Evolutionary conservation across 1,140 invertebrate genomes (phyloP).

Genomic region (Monomorium pharaonis): DNA sequence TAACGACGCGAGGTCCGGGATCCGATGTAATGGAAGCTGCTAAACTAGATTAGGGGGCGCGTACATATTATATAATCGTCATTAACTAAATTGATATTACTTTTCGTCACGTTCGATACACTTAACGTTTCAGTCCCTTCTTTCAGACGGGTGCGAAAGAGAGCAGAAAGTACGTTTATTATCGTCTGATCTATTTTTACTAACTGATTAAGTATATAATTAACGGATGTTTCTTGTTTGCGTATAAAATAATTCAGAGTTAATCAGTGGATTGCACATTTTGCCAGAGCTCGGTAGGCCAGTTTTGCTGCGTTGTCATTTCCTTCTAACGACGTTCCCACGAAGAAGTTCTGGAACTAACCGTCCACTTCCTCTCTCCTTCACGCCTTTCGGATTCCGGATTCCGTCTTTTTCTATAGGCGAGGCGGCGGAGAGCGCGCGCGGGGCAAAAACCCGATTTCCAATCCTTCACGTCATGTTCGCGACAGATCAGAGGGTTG

Average conservation of each 20-base stretch:
- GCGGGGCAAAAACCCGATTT: conserved; percentile 33
- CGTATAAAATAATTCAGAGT: not conserved
- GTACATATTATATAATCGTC: not conserved
- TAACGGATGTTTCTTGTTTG: not conserved
- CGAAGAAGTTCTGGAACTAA: conserved; percentile 37
- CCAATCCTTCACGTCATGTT: conserved; percentile 25
- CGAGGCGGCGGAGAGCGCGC: not conserved
- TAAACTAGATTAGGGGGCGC: not conserved
- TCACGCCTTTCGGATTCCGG: conserved; percentile 17
- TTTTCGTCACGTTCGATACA: not conserved
- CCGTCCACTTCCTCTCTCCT: conserved; percentile 19
- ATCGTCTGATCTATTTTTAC: not conserved
- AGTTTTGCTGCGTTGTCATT: conserved; percentile 46
- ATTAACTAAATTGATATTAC: conserved; percentile 28
- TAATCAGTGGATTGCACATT: conserved; percentile 17
- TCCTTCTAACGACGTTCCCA: conserved; percentile 47
- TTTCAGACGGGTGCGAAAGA: not conserved
- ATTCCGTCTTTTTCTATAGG: conserved; percentile 8
- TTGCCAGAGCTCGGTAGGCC: not conserved
- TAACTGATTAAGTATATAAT: not conserved
- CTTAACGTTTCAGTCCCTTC: not conserved
- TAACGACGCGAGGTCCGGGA: conserved; percentile 1
- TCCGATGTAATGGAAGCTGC: conserved; percentile 10
- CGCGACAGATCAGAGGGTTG: not conserved
- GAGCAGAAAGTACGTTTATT: not conserved